Evolutionary conservation across 2,888 invertebrate genomes (phyloP).

Genomic region (Caenorhabditis virilis): DNA sequence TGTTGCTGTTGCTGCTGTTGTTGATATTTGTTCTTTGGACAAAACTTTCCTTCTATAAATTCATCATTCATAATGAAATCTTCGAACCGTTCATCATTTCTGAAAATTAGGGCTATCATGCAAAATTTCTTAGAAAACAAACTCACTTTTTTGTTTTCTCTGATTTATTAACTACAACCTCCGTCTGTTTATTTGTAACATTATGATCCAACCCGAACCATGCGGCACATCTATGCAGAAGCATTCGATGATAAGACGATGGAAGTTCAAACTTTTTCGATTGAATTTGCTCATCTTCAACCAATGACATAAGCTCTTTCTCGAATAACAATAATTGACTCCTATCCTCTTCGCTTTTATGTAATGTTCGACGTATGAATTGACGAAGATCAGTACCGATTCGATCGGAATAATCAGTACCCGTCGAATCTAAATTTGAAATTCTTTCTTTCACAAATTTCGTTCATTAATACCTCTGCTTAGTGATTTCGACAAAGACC

Average conservation of each 20-base stretch:
- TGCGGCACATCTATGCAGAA: conserved; percentile 90
- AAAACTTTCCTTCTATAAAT: conserved; percentile 6
- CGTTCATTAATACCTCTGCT: too few species aligned
- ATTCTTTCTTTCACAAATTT: too few species aligned
- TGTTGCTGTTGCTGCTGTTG: conserved; percentile 13
- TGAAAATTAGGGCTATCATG: conserved; percentile 3
- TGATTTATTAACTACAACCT: conserved; percentile 79
- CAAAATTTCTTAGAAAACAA: not conserved
- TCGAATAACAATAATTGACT: conserved; percentile 84
- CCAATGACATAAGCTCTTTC: conserved; percentile 82
- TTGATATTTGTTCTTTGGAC: conserved; percentile 1
- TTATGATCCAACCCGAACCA: conserved; percentile 93
- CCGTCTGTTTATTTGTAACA: conserved; percentile 82
- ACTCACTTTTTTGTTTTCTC: conserved; percentile 75
- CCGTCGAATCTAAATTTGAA: conserved; percentile 81
- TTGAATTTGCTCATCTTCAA: conserved; percentile 79
- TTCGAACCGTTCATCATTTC: conserved; percentile 18
- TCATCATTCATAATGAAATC: conserved; percentile 23
- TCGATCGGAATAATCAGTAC: conserved; percentile 77
- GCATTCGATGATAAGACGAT: conserved; percentile 91
- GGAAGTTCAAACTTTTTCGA: conserved; percentile 84
- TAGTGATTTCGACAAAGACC: conserved; percentile 19
- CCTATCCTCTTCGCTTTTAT: conserved; percentile 86
- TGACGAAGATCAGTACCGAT: conserved; percentile 82
- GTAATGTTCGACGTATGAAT: conserved; percentile 87